Evolutionary conservation across 2,113 vertebrate species (phyloP).

Genomic region (Rhea americana): DNA sequence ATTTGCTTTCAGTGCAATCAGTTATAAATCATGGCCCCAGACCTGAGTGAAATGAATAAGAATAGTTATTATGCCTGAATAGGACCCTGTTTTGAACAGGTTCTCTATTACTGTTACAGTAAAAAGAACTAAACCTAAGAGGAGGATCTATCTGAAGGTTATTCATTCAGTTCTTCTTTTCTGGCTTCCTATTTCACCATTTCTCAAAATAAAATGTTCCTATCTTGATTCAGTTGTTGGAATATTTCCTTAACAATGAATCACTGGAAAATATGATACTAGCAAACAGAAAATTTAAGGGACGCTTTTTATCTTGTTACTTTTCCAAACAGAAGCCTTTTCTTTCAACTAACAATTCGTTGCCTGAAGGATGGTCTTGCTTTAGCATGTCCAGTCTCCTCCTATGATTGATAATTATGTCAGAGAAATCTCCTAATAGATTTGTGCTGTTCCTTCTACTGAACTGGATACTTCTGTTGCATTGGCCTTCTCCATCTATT

Average conservation of each 20-base stretch:
- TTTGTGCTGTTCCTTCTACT: neutral
- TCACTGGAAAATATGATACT: neutral
- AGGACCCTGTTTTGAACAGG: neutral
- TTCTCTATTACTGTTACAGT: neutral
- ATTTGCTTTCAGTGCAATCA: conserved; percentile 11
- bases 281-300: neutral
- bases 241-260: neutral
- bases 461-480: neutral
- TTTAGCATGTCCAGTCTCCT: neutral
- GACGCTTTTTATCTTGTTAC: neutral
- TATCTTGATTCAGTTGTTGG: neutral
- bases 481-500: neutral
- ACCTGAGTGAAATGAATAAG: neutral
- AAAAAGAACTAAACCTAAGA: neutral
- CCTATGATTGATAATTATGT: neutral
- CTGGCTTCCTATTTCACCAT: neutral
- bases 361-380: neutral
- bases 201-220: neutral
- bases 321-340: neutral
- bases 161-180: neutral
- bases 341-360: neutral
- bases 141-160: neutral
- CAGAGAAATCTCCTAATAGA: neutral
- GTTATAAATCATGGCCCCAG: conserved; percentile 15
- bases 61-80: neutral